These are phyloP conservation scores for Diacarnus erythraeanus DNA, from an alignment of 37 sponge, comb jelly and placozoan genomes.

Conservation along the genomic window DNA sequence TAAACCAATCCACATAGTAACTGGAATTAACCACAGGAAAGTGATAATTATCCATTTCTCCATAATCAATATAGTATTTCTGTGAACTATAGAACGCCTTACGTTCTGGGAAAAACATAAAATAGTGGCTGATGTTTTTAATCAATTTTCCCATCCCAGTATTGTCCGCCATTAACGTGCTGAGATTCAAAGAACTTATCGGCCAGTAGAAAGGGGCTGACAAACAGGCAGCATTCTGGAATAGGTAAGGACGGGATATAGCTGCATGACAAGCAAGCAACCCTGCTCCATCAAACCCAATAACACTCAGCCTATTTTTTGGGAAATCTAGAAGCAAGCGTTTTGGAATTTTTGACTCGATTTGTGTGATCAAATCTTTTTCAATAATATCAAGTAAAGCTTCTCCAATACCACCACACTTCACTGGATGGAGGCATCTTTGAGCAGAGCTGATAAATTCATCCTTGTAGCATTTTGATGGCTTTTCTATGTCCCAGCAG, in stretches of 20 bases:
- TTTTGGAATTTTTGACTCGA: slow-evolving; percentile 14
- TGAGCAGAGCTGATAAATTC: slow-evolving; percentile 27
- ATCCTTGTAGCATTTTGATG: slow-evolving; percentile 32
- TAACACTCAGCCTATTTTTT: slow-evolving; percentile 44
- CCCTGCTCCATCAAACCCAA: slow-evolving; percentile 53
- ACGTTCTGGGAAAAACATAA: background rate
- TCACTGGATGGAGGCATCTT: slow-evolving; percentile 1
- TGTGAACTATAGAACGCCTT: slow-evolving; percentile 30
- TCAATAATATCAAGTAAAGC: slow-evolving; percentile 41
- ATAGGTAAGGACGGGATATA: slow-evolving; percentile 42
- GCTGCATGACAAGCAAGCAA: slow-evolving; percentile 75
- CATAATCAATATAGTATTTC: slow-evolving; percentile 73
- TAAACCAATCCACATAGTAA: slow-evolving; percentile 26
- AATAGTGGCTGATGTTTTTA: background rate
- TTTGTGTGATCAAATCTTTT: slow-evolving; percentile 17
- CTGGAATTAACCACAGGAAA: slow-evolving; percentile 33
- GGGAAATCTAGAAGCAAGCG: slow-evolving; percentile 52
- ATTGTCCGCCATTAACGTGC: background rate
- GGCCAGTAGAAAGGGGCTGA: slow-evolving; percentile 71
- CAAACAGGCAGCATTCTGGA: slow-evolving; percentile 62
- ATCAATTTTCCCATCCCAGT: slow-evolving; percentile 3
- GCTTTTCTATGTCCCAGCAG: slow-evolving; percentile 46
- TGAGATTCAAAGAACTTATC: slow-evolving; percentile 6
- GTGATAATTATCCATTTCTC: slow-evolving; percentile 39
- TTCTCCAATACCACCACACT: slow-evolving; percentile 25